Base-by-base conservation (phyloP, 2,888 invertebrate species). In the Drosophila aldrichi region DNA sequence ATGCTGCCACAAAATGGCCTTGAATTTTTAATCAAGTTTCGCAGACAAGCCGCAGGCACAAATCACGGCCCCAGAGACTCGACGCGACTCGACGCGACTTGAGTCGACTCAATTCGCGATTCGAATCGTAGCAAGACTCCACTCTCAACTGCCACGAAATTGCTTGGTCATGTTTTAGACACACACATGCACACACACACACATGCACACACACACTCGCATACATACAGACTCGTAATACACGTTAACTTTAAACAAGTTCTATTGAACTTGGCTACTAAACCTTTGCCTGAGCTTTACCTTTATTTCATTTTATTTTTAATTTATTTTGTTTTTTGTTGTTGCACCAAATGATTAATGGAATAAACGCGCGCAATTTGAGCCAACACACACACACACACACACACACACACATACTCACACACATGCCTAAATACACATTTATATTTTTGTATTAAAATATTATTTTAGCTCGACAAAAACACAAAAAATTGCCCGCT, bases 1-100 rank as follows among this genome's bases (percentile, higher is more conserved):
- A 74, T 77, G 73, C 71, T 89, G 86, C 86, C 86, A 86, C 89
- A 89, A 82, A 70, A 67, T 89, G 88, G 88, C 88, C 88, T 88
- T 88, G 88, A 88, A 88, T 86, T 90, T 88, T 79, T 87, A 90
- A 88, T 88, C 89, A 83, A 87, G 89, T 88, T 88, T 88, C 77
- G 75, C 82, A 77, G 78, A 74, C 69, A 63, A 66, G 71, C 78
- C 78, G 61, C 69, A 71, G 70, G 76, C 77, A 68, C 65, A 77
- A 69, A 83, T 81, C 81, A 71, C 71, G 65, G 76, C 70, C 69
- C 69, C 69, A 66, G 62, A 65, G 44, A 56, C 48, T 64, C 60
- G 51, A 55, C 16, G 38, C 49, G n/a, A 41, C 4, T 32, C 10
- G 25, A 25, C 22, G 40, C 61, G 38, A 52, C 43, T n/a, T 10